phyloP scores from a whole-genome alignment of 1,140 invertebrate genomes.

The Leptinotarsa texana region DNA sequence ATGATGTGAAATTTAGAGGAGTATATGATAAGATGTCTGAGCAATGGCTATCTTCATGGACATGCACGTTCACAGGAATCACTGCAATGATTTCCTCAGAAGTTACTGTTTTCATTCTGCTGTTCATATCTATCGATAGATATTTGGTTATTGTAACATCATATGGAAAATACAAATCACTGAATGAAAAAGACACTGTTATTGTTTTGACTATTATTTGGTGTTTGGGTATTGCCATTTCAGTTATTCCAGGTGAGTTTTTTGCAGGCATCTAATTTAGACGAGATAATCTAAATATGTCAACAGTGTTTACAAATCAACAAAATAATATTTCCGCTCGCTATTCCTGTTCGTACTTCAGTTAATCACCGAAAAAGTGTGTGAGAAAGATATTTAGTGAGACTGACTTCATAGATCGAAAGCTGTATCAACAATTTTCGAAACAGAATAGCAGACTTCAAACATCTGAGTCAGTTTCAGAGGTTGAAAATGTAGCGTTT shows the following conservation, averaged over 20 bases:
- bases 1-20: conserved; percentile 68
- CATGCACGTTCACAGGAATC: conserved; percentile 66
- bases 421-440: no score
- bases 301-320: no score
- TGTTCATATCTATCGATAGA: conserved; percentile 77
- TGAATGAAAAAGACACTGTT: conserved; percentile 63
- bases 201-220: conserved; percentile 65
- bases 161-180: conserved; percentile 62
- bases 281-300: no score
- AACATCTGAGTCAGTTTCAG: no score
- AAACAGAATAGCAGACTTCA: no score
- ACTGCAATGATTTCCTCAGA: conserved; percentile 73
- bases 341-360: no score
- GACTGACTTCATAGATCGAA: no score
- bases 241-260: conserved; percentile 65
- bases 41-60: conserved; percentile 72
- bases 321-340: no score
- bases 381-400: no score
- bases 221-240: conserved; percentile 66
- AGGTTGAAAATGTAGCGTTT: no score
- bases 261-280: neutral
- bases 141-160: conserved; percentile 73
- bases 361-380: no score
- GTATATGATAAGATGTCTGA: conserved; percentile 65
- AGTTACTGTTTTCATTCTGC: conserved; percentile 75